Conservation (phyloP, 1,140 invertebrate species). For the Heliconius nattereri region DNA sequence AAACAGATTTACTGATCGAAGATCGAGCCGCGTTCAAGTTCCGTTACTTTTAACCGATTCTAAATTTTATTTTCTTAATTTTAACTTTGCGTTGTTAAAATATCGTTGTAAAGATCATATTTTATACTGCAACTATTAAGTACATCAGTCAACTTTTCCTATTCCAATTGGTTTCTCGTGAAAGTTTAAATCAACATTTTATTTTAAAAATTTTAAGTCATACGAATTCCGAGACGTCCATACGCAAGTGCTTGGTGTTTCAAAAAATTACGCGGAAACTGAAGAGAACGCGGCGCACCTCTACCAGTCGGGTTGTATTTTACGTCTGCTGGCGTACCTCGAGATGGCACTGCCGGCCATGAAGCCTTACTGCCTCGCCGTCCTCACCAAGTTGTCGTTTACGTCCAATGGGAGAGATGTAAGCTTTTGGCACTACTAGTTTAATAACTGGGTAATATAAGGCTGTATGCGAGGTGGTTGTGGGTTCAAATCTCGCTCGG, state of each 20-base stretch:
- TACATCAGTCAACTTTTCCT: too few species aligned
- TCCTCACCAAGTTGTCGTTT: slow-evolving; percentile 72
- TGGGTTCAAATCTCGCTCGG: too few species aligned
- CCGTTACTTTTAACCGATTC: too few species aligned
- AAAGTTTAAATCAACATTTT: not conserved
- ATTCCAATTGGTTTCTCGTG: too few species aligned
- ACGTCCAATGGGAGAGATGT: slow-evolving; percentile 70
- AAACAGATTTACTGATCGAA: too few species aligned
- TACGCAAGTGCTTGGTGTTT: slow-evolving; percentile 59
- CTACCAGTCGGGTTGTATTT: slow-evolving; percentile 66
- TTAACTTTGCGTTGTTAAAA: too few species aligned
- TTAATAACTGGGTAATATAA: not conserved
- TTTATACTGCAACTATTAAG: too few species aligned
- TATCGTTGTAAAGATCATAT: too few species aligned
- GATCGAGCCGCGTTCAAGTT: too few species aligned
- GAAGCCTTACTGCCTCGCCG: slow-evolving; percentile 69
- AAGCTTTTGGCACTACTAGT: slow-evolving; percentile 30
- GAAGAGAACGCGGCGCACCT: slow-evolving; percentile 67
- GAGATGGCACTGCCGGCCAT: slow-evolving; percentile 70
- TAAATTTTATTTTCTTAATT: too few species aligned
- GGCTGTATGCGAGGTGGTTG: too few species aligned
- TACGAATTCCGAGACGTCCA: slow-evolving; percentile 74
- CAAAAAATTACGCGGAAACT: slow-evolving; percentile 66
- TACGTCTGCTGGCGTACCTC: slow-evolving; percentile 69
- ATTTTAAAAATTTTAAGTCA: slow-evolving; percentile 44